A percentile compares a stretch with the other conserved stretches of the same genome.
Evolutionary conservation across 1,140 invertebrate genomes (phyloP).

Genomic region (Trichonephila clavipes): DNA sequence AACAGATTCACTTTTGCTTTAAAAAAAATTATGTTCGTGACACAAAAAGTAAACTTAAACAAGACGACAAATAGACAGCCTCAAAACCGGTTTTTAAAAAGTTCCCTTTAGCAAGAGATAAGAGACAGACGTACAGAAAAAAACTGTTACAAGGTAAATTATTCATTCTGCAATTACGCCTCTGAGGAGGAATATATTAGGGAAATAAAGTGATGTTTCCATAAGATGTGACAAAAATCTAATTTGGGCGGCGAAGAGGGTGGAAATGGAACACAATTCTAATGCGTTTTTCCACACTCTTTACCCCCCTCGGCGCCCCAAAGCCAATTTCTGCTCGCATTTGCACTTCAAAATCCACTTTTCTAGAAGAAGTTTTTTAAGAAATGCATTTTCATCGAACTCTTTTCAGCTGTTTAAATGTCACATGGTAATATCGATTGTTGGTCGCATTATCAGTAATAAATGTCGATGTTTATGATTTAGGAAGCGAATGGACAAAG

Average conservation of each 20-base stretch:
- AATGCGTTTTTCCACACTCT: neutral
- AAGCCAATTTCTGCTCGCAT: neutral
- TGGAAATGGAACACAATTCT: neutral
- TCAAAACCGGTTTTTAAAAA: neutral
- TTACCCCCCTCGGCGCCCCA: neutral
- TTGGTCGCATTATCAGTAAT: no score
- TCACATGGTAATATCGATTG: no score
- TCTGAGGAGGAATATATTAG: constrained; percentile 3
- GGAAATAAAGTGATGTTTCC: constrained; percentile 9
- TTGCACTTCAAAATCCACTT: neutral
- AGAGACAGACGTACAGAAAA: neutral
- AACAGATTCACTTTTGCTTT: neutral
- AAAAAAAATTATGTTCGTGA: neutral
- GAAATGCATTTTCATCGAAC: neutral
- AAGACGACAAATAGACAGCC: neutral
- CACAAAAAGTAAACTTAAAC: neutral
- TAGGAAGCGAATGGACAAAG: no score
- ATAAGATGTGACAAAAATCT: neutral
- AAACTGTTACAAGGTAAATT: constrained; percentile 8
- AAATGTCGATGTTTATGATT: no score
- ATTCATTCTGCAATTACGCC: constrained; percentile 29
- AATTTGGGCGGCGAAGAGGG: neutral
- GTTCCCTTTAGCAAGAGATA: neutral
- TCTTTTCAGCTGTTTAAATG: no score
- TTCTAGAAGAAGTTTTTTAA: neutral